Conservation (phyloP, 2,888 invertebrate genomes). For the Junonia oenone region DNA sequence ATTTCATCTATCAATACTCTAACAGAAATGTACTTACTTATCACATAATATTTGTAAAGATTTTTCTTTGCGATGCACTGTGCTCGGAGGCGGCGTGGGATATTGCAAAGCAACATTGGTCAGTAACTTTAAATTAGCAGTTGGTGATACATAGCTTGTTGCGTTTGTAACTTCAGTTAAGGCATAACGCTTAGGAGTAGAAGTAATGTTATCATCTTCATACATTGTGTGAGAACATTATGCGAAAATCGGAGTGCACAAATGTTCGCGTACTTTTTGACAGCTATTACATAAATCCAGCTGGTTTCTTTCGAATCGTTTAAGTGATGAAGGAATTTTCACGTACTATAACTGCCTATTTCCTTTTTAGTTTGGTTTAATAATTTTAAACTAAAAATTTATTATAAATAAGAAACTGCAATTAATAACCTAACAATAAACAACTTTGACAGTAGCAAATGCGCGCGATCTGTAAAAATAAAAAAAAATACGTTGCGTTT, state of each 20-base stretch:
- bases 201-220: slow-evolving; percentile 74
- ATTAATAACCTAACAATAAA: slow-evolving; percentile 64
- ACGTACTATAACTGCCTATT: neutral
- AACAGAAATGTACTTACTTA: slow-evolving; percentile 55
- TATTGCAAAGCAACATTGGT: slow-evolving; percentile 81
- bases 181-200: slow-evolving; percentile 75
- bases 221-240: slow-evolving; percentile 75
- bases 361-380: slow-evolving; percentile 5
- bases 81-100: slow-evolving; percentile 73
- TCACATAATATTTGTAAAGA: slow-evolving; percentile 81
- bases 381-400: neutral
- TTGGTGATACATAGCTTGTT: slow-evolving; percentile 80
- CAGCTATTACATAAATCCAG: slow-evolving; percentile 54
- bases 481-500: slow-evolving; percentile 18
- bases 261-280: slow-evolving; percentile 74
- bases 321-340: slow-evolving; percentile 11
- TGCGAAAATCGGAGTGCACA: slow-evolving; percentile 57
- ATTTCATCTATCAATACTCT: neutral
- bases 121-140: slow-evolving; percentile 83
- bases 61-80: slow-evolving; percentile 78
- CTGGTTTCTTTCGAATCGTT: slow-evolving; percentile 41
- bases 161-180: slow-evolving; percentile 79
- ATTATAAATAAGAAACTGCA: slow-evolving; percentile 24
- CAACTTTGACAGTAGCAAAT: slow-evolving; percentile 65
- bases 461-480: slow-evolving; percentile 56